Base-by-base conservation (phyloP, 2,888 invertebrate species). In the Ormia ochracea region DNA sequence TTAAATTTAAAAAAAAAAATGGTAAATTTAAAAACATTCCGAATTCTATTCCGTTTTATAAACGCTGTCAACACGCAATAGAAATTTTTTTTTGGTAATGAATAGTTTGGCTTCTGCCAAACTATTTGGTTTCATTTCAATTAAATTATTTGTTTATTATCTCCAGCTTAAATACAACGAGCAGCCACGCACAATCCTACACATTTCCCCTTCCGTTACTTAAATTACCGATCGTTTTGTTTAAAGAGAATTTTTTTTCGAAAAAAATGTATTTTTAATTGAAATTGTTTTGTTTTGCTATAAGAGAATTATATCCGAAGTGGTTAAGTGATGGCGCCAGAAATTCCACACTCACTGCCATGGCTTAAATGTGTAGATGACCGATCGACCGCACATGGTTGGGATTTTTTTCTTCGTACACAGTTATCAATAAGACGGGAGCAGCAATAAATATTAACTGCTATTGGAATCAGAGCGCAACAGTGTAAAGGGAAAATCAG, bases 281-380 rank as follows among this genome's bases (percentile, higher is more conserved):
- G 76, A 76, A 73, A 56, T 63, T 61, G 48, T 61, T 63, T 54
- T 59, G 21, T 68, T 28, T 19, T 28, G 45, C 66, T 61, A 38
- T 23, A 72, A 72, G 17, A 56, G 58, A 38, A 72, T 76, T 72
- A 65, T 80, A 80, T 76, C 68, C 52, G 50, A 68, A 80, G 58
- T 80, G 76, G 56, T 73, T 68, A 76, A 73, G 50, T 69, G 72
- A 68, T 76, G 80, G 80, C 80, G 80, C 80, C 80, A 80, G 66
- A 73, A 73, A 76, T 50, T 80, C 79, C 74, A 78, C 69, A 26
- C 73, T 63, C 50, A 78, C 68, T 59, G 68, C 41, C 66, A 69
- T 50, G 63, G 58, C 50, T 73, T 54, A 33, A 38, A 66, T 48
- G 21, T 26, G 48, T 26, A 61, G 54, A 26, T 66, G 66, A 75